Percentiles rank a stretch among this genome's conserved stretches.
Evolutionary conservation across 2,797 vertebrate species (phyloP).

Genomic region (Catostomus latipinnis): DNA sequence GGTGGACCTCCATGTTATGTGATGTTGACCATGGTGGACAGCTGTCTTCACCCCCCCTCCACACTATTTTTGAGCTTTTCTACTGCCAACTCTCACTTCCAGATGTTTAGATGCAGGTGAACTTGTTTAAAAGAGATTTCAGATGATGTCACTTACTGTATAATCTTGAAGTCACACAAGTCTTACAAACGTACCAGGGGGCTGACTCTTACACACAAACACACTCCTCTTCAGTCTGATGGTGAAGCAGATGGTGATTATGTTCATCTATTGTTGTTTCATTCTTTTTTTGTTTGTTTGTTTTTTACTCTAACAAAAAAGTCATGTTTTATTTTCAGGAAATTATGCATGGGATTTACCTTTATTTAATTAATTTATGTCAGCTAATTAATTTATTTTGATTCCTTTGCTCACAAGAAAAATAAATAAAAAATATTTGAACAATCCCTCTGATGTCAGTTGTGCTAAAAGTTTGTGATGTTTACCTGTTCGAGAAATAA

Average conservation of each 20-base stretch:
- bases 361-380: conserved; percentile 66
- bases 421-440: conserved; percentile 71
- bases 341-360: conserved; percentile 71
- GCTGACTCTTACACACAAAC: conserved; percentile 36
- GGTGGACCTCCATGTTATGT: background rate
- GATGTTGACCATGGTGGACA: conserved; percentile 19
- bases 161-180: conserved; percentile 51
- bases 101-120: conserved; percentile 35
- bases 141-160: conserved; percentile 35
- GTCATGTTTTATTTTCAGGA: conserved; percentile 70
- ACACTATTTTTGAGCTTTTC: conserved; percentile 12
- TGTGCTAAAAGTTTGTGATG: background rate
- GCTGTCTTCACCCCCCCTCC: background rate
- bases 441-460: conserved; percentile 46
- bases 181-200: conserved; percentile 52
- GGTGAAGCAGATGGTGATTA: conserved; percentile 56
- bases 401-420: conserved; percentile 65
- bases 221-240: conserved; percentile 47
- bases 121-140: conserved; percentile 9
- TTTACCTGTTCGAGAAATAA: no score
- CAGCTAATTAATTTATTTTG: conserved; percentile 62
- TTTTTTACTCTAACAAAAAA: conserved; percentile 65
- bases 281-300: conserved; percentile 54
- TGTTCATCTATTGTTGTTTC: conserved; percentile 59
- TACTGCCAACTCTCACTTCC: conserved; percentile 42